Base-by-base conservation (phyloP, 2,888 invertebrate genomes). In the Tholera decimalis region DNA sequence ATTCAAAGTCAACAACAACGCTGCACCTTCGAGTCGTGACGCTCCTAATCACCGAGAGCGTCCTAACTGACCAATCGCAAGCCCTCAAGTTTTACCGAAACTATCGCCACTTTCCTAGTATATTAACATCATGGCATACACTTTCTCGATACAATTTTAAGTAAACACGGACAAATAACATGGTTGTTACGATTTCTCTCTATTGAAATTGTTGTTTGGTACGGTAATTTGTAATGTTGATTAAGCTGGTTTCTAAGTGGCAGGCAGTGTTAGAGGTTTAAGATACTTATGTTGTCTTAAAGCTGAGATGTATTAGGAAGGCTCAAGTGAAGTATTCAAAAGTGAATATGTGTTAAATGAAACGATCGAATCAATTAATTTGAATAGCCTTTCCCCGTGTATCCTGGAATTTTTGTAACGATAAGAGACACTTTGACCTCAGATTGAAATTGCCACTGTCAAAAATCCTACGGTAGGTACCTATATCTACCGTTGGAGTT, bases 131-230 rank as follows among this genome's bases (percentile, higher is more conserved):
- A 82, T 66, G 60, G 55, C 73, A 77, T 80, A 79, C 79, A 79
- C 86, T 86, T 86, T 86, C 85, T 84, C 73, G 73, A 72, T 61
- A 67, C 77, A 77, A 75, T 71, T 78, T 83, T 75, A 76, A 72
- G 75, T 72, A 77, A 82, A 81, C 72, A 82, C 56, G 41, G 49
- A 49, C 61, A 69, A 77, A 67, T 57, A 77, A 69, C 59, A 62
- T 50, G 63, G 59, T 33, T 62, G 49, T 62, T 58, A 66, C 78
- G 68, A 73, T 78, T 81, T 79, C 79, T 51, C 77, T 51, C 57
- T 60, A 76, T 74, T 66, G 77, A 72, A 60, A 74, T 74, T 74
- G 77, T 59, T 56, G 77, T 58, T 43, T 44, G 28, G 30, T 43
- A 39, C 56, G 20, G 50, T 54, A n/a, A 73, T 75, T 44, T 73